Percentiles rank a stretch among this genome's conserved stretches.
phyloP scores from a whole-genome alignment of 53 echinoderm and acorn worm genomes.

The Arbacia lixula region DNA sequence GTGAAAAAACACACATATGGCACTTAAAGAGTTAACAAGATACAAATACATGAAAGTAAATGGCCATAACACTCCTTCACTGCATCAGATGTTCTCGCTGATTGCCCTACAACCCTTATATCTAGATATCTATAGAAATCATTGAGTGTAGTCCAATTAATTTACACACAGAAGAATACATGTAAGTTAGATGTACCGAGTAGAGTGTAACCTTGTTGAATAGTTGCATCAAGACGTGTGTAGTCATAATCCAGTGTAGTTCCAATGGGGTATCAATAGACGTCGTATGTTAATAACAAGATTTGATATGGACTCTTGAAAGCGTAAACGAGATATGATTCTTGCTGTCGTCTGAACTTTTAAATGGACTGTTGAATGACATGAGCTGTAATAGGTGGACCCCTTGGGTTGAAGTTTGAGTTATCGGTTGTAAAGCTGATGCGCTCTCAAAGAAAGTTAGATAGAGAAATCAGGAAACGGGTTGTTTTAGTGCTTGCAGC shows the following conservation, averaged over 20 bases:
- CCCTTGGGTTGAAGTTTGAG: background rate
- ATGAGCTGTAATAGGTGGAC: background rate
- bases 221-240: constrained; percentile 20
- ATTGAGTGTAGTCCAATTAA: no score
- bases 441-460: background rate
- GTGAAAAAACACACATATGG: no score
- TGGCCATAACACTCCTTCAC: no score
- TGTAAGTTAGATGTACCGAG: constrained; percentile 40
- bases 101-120: no score
- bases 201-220: constrained; percentile 40
- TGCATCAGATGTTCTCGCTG: no score
- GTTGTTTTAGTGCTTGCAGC: no score
- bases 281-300: constrained; percentile 21
- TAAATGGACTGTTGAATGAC: constrained; percentile 38
- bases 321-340: background rate
- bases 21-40: no score
- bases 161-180: background rate
- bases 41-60: no score
- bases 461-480: no score
- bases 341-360: constrained; percentile 31
- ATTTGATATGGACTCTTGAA: constrained; percentile 27
- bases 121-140: background rate
- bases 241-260: constrained; percentile 34
- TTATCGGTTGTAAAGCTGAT: background rate
- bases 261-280: constrained; percentile 30